Base-by-base conservation (phyloP, 2,888 invertebrate genomes). In the Nowickia ferox region DNA sequence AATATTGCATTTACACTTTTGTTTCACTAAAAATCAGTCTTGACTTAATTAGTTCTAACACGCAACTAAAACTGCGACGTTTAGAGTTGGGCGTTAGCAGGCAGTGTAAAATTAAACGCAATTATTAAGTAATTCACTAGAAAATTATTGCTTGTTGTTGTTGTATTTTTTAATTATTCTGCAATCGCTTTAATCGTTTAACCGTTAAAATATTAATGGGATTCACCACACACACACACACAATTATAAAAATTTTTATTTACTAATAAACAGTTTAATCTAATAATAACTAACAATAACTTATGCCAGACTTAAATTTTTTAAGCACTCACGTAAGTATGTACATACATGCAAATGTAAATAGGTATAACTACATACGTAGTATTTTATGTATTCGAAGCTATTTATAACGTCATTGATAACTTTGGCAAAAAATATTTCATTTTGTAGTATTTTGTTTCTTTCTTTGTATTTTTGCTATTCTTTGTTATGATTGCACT, bases 401-500 rank as follows among this genome's bases (percentile, higher is more conserved):
- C 30, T 30, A 30, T 30, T 30, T 30, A 6, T 15, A 51, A 15
- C n/a, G 4, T 3, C 38, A 53, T 57, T 77, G 48, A 44, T 65
- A 53, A 44, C 44, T 65, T 66, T 66, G 55, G 30, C 46, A 30
- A 55, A 44, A 48, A 15, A 61, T 19, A 46, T 48, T 8, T 17
- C 51, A 17, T 38, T 42, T 75, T 63, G 65, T 72, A 19, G n/a
- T 44, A 19, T 38, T 53, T 51, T 2, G 6, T 46, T 17, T 30
- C 4, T 30, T 66, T 48, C 10, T 42, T 19, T 57, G 11, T 30
- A 9, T 44, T 44, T 30, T 17, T 57, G 42, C 42, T 57, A 57
- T 46, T 13, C 11, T 80, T 59, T 84, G 48, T 84, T 80, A 46
- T 59, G 75, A 51, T 80, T 51, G 71, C 80, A 76, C 80, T 77